Evolutionary conservation across 2,888 invertebrate genomes (phyloP), one percentile per base, ranked within the genome.

Genomic region (Lathronympha strigana): DNA sequence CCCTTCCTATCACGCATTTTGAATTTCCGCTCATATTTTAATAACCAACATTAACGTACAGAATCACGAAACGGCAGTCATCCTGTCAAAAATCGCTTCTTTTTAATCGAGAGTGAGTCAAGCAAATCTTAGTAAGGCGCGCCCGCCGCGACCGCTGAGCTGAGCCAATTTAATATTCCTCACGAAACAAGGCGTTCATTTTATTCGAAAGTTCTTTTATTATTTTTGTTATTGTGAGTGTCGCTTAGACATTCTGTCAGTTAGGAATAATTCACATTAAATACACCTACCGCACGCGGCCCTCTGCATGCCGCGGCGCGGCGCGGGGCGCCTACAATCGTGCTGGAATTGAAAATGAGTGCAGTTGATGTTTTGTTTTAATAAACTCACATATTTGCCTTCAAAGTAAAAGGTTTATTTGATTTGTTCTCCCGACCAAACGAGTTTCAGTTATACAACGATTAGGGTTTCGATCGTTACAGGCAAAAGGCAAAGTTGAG

Each of bases 261-360:
- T 82, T 82, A 73, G 78, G 83, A 85, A 88, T 89, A 88, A 89
- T 90, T 89, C 86, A 87, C 85, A 88, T 90, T 88, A 88, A 88
- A 86, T 82, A 86, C 85, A 88, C 89, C 89, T 85, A 87, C 90
- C 85, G 84, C 87, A 75, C 78, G 83, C 78, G 73, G 75, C 73
- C 77, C 76, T 72, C 79, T 83, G 87, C 86, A 89, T 89, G 82
- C 73, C 84, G 81, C 76, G n/a, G n/a, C 80, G 76, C 74, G 79
- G 76, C 43, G 77, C 70, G 81, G 80, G 81, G 77, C 51, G 61
- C 60, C 63, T 40, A 38, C 76, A 75, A 77, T 80, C 80, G 77
- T 53, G 58, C 77, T 79, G 75, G 88, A 89, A 90, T 88, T 87
- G 84, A 78, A 84, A 89, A 89, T 86, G 84, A 86, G 84, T 77